These are phyloP conservation scores for Athene cunicularia DNA, from an alignment of 2,113 vertebrate genomes.

Conservation along the genomic window DNA sequence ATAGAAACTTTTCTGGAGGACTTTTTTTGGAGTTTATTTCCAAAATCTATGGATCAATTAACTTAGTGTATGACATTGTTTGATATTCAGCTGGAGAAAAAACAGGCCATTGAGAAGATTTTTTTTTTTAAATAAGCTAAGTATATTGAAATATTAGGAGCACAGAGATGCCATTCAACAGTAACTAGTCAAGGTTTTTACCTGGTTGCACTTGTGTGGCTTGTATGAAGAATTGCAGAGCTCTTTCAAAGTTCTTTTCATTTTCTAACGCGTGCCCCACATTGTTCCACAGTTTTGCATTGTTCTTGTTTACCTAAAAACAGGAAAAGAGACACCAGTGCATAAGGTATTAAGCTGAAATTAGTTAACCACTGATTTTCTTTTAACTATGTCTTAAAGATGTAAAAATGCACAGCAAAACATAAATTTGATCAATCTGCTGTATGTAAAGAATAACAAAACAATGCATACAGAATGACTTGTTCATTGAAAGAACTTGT, in stretches of 20 bases:
- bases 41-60: not conserved
- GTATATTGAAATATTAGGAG: not conserved
- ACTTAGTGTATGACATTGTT: not conserved
- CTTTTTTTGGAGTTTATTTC: not conserved
- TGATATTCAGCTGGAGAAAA: not conserved
- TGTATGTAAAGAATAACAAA: not conserved
- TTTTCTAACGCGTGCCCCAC: constrained; percentile 97
- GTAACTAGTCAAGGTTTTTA: constrained; percentile 65
- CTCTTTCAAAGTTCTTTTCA: constrained; percentile 91
- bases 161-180: not conserved
- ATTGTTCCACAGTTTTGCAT: constrained; percentile 98
- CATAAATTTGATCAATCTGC: not conserved
- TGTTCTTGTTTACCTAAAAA: constrained; percentile 95
- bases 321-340: not conserved
- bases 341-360: not conserved
- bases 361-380: not conserved
- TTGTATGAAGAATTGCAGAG: constrained; percentile 92
- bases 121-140: not conserved
- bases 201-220: constrained; percentile 96
- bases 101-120: not conserved
- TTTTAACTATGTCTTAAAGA: not conserved
- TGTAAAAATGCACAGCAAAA: not conserved
- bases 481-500: not conserved
- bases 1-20: not conserved
- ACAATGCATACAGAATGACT: not conserved